Conservation (phyloP, 2,797 vertebrate species). For the Peromyscus nudipes region DNA sequence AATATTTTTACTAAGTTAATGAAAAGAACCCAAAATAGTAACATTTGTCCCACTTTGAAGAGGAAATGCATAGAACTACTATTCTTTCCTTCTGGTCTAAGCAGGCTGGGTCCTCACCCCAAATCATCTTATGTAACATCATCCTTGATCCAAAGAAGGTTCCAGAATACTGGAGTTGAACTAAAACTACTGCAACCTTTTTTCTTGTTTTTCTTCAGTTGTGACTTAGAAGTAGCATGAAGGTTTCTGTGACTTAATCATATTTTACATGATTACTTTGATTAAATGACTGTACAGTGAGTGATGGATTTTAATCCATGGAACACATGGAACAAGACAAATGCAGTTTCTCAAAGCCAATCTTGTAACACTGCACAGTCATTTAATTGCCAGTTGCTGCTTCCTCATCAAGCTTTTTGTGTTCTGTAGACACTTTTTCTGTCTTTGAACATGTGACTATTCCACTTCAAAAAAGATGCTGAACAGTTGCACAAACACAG, state of each 20-base stretch:
- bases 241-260: not conserved
- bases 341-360: no score
- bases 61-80: not conserved
- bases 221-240: not conserved
- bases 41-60: not conserved
- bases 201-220: not conserved
- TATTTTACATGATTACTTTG: not conserved
- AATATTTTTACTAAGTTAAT: not conserved
- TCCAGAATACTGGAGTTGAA: not conserved
- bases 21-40: not conserved
- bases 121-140: not conserved
- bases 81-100: not conserved
- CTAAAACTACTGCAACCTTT: not conserved
- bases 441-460: not conserved
- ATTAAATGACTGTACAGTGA: not conserved
- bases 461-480: not conserved
- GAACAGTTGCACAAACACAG: not conserved
- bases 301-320: no score
- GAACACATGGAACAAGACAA: no score
- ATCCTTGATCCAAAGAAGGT: not conserved
- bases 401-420: not conserved
- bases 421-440: not conserved
- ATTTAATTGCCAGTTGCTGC: not conserved
- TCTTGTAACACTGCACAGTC: no score
- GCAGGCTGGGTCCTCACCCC: accelerated